These are phyloP conservation scores for Meghimatium bilineatum DNA, from an alignment of 2,888 invertebrate genomes.

Conservation along the genomic window DNA sequence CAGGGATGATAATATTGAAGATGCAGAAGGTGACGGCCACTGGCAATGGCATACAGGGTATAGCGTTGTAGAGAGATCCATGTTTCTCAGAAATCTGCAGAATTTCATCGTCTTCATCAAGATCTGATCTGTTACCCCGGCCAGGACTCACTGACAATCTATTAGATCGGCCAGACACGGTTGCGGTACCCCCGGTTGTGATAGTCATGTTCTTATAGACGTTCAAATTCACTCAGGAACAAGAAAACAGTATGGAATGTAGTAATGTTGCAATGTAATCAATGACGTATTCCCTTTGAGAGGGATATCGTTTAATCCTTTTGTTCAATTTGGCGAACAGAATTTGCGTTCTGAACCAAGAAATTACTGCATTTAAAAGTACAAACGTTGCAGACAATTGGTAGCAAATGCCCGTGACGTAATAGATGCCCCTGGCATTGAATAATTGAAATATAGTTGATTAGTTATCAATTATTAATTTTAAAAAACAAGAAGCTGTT, in stretches of 20 bases:
- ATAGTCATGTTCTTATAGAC: not conserved
- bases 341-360: too few relatives aligned
- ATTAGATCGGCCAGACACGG: not conserved
- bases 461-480: too few relatives aligned
- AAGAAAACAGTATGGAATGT: not conserved
- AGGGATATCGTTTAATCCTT: too few relatives aligned
- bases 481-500: too few relatives aligned
- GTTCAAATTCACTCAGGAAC: not conserved
- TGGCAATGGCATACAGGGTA: constrained; percentile 78
- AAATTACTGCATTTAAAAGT: too few relatives aligned
- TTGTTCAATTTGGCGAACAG: too few relatives aligned
- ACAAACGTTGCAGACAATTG: too few relatives aligned
- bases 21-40: constrained; percentile 75
- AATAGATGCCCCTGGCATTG: too few relatives aligned
- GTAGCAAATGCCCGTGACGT: too few relatives aligned
- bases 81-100: constrained; percentile 79
- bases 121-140: constrained; percentile 53
- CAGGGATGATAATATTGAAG: constrained; percentile 73
- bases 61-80: constrained; percentile 81
- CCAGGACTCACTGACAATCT: constrained; percentile 15
- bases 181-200: not conserved
- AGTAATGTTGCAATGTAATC: not conserved
- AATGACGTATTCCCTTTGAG: not conserved
- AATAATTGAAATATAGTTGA: too few relatives aligned
- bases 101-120: constrained; percentile 64